phyloP scores from a whole-genome alignment of 1,140 invertebrate species.

The Temnothorax curvispinosus region DNA sequence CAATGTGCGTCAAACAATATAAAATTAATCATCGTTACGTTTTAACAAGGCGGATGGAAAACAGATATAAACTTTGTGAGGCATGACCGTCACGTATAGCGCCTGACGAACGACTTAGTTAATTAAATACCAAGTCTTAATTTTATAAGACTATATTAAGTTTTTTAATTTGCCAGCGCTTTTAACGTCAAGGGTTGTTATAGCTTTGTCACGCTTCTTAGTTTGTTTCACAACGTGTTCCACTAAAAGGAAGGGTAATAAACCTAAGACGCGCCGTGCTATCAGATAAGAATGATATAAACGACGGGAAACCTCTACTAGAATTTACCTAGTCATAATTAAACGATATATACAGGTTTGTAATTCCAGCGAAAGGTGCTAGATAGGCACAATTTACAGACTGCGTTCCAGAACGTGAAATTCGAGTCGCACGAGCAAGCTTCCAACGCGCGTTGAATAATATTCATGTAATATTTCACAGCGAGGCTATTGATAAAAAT shows the following conservation, averaged over 20 bases:
- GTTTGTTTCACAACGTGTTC: not conserved
- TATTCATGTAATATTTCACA: constrained; percentile 23
- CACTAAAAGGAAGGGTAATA: not conserved
- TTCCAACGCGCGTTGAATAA: constrained; percentile 13
- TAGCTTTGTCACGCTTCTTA: not conserved
- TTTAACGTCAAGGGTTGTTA: not conserved
- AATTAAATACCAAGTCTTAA: not conserved
- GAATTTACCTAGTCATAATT: constrained; percentile 37
- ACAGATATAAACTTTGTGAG: too few species aligned
- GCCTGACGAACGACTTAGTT: too few species aligned
- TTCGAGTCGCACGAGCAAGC: constrained; percentile 26
- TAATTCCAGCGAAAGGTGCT: constrained; percentile 32
- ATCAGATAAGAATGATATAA: constrained; percentile 45
- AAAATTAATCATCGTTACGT: too few species aligned
- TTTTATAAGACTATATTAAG: not conserved
- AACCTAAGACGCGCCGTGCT: constrained; percentile 1
- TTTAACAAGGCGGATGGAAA: too few species aligned
- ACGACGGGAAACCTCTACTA: constrained; percentile 15
- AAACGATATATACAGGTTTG: constrained; percentile 20
- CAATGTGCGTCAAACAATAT: too few species aligned
- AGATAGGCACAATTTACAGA: constrained; percentile 42
- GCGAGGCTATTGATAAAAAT: not conserved
- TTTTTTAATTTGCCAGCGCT: not conserved
- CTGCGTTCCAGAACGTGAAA: constrained; percentile 51
- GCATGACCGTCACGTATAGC: too few species aligned